Conservation (phyloP, 2,888 invertebrate species). For the Julus scanicus region DNA sequence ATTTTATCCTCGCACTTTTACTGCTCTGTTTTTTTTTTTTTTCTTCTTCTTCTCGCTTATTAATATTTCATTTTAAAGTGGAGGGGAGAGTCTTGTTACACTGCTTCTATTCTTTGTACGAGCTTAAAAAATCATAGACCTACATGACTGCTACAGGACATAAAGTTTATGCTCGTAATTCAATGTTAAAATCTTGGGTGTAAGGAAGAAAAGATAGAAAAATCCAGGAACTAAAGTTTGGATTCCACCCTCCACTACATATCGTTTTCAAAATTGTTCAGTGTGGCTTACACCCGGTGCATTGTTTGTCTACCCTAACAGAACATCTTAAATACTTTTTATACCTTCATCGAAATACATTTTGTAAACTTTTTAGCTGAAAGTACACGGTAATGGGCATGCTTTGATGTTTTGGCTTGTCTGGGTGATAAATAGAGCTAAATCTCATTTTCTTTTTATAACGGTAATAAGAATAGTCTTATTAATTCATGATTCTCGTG, state of each 20-base stretch:
- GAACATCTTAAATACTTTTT: too few species aligned
- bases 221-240: constrained; percentile 10
- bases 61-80: constrained; percentile 19
- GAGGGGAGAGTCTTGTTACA: constrained; percentile 11
- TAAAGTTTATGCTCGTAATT: neutral
- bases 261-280: neutral
- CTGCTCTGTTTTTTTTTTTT: neutral
- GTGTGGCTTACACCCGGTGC: neutral
- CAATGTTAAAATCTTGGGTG: neutral
- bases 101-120: neutral
- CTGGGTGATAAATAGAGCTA: too few species aligned
- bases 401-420: too few species aligned
- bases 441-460: too few species aligned
- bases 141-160: neutral
- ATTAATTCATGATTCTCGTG: neutral
- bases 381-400: too few species aligned
- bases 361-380: too few species aligned
- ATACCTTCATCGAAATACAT: too few species aligned
- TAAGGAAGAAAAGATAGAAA: neutral
- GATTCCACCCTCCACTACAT: neutral
- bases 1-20: constrained; percentile 19
- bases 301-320: neutral
- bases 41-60: constrained; percentile 2
- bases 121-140: neutral
- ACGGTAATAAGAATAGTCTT: too few species aligned